phyloP scores from a whole-genome alignment of 2,888 invertebrate species.

The Acleris literana region DNA sequence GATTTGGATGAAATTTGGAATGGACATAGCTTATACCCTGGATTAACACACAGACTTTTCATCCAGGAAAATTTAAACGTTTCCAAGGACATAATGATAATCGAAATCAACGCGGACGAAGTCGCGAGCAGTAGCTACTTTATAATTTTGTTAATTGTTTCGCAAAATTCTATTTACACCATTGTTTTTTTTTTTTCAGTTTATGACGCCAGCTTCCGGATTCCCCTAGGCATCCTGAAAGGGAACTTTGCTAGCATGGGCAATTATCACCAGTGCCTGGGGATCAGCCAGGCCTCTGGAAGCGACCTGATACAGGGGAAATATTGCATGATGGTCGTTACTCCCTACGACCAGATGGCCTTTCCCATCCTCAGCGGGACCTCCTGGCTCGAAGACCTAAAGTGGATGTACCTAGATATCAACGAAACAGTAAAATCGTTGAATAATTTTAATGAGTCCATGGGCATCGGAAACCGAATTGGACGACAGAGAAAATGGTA shows the following conservation, averaged over 20 bases:
- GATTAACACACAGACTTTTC: no score
- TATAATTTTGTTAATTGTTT: no score
- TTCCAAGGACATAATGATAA: no score
- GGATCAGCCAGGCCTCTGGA: slow-evolving; percentile 42
- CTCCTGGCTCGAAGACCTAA: slow-evolving; percentile 6
- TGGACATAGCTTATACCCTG: no score
- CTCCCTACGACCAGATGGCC: slow-evolving; percentile 43
- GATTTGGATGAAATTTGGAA: no score
- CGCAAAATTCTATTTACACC: no score
- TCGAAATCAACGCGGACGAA: no score
- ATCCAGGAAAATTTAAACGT: no score
- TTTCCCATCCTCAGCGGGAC: slow-evolving; percentile 24
- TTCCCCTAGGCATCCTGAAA: slow-evolving; percentile 49
- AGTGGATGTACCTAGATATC: neutral
- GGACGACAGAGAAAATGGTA: slow-evolving; percentile 1
- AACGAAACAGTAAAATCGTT: neutral
- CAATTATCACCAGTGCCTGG: slow-evolving; percentile 56
- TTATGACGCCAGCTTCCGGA: slow-evolving; percentile 52
- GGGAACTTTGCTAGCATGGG: slow-evolving; percentile 52
- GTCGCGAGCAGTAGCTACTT: no score
- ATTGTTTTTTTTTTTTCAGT: slow-evolving; percentile 43
- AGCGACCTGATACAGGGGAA: slow-evolving; percentile 51
- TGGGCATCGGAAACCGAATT: neutral
- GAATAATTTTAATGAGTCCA: neutral
- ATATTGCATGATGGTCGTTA: slow-evolving; percentile 54